Conservation (phyloP, 2,888 invertebrate species). For the Andrena haemorrhoa region DNA sequence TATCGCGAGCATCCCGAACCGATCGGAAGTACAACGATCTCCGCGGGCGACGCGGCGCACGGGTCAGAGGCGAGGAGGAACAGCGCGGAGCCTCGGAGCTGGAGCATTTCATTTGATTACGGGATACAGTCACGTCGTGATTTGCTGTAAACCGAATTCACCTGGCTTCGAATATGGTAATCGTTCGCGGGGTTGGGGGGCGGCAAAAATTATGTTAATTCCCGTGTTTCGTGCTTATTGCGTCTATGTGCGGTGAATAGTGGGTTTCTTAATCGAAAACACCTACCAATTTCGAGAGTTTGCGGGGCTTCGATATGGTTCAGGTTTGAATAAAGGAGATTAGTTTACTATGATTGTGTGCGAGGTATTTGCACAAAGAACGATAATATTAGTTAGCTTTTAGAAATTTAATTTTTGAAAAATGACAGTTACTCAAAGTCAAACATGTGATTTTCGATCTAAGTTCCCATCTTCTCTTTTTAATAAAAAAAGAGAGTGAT, state of each 20-base stretch:
- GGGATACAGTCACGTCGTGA: conserved; percentile 39
- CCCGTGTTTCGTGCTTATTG: neutral
- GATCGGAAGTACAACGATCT: conserved; percentile 61
- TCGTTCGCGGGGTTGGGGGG: neutral
- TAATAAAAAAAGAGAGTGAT: too few species aligned
- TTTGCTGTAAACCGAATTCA: conserved; percentile 35
- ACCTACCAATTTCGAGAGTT: too few species aligned
- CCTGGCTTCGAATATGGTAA: neutral
- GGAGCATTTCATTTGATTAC: conserved; percentile 63
- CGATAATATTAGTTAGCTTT: too few species aligned
- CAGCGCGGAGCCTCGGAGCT: conserved; percentile 14
- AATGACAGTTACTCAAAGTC: too few species aligned
- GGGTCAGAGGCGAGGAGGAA: conserved; percentile 10
- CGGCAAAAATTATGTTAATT: neutral
- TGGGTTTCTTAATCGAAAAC: too few species aligned
- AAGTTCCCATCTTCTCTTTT: too few species aligned
- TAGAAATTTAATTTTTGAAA: too few species aligned
- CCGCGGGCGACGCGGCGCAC: neutral
- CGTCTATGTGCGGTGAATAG: neutral
- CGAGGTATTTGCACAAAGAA: too few species aligned
- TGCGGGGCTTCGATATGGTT: too few species aligned
- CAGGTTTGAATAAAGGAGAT: too few species aligned
- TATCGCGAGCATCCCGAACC: conserved; percentile 52
- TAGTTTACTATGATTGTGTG: too few species aligned
- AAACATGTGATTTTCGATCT: too few species aligned